Conservation (phyloP, 2,113 vertebrate species). For the Dendrocopos noguchii region DNA sequence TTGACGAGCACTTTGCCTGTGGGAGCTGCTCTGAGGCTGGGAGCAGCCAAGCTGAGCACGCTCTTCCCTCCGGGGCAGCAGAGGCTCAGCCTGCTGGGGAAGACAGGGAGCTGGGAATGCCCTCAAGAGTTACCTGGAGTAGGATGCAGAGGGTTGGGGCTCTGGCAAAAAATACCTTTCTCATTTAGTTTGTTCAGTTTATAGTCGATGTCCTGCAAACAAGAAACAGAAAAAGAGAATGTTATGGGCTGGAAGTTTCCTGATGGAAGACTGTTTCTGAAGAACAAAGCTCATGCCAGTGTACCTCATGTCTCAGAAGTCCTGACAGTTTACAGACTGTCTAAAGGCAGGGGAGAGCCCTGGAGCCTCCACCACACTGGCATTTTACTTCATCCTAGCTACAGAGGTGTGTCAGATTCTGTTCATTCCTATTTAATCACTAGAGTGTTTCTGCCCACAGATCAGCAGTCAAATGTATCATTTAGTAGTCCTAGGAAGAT, state of each 20-base stretch:
- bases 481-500: neutral
- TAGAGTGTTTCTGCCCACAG: neutral
- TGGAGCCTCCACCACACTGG: neutral
- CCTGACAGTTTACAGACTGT: neutral
- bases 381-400: neutral
- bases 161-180: conserved; percentile 2
- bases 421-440: neutral
- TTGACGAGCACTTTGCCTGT: neutral
- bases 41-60: neutral
- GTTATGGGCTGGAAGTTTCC: neutral
- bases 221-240: neutral
- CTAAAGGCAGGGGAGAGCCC: neutral
- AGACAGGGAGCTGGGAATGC: neutral
- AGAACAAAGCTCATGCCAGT: neutral
- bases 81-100: accelerated
- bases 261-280: neutral
- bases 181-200: neutral
- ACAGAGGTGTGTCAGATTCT: neutral
- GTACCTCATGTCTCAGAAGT: neutral
- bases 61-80: neutral
- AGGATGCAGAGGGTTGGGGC: neutral
- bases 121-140: neutral
- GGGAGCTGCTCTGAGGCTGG: neutral
- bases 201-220: neutral
- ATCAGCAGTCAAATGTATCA: neutral